Evolutionary conservation across 2,797 vertebrate species (phyloP), one percentile per base, ranked within the genome.

Genomic region (Cuniculus paca): DNA sequence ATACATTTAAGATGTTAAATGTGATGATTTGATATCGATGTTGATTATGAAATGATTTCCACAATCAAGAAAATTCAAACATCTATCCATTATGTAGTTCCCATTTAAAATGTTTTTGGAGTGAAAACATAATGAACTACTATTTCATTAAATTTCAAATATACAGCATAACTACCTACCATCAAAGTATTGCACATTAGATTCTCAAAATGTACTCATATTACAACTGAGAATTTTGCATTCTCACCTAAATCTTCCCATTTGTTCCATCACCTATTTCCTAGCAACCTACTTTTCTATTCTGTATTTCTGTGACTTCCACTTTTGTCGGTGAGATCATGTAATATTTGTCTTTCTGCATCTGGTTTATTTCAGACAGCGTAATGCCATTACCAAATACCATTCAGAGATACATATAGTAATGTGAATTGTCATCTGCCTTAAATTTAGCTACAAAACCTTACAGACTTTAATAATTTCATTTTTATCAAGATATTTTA

Each of bases 401-500:
- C 3, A 75, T 36, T 83, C 5, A 61, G n/a, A 82, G 60, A 10
- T 42, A 77, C 86, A 87, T 65, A 60, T 39, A 86, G 42, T 61
- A 36, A 68, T 45, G 1, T 16, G 31, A 28, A 94, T 45, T 45
- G 79, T 74, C 42, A 45, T 17, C 52, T 84, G 13, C 31, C 42
- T 68, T 20, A 78, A 54, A 87, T 50, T 7, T 39, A 70, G 16
- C 48, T 89, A 11, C 75, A 48, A 16, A 79, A n/a, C 50, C 8
- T 24, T 10, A 34, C 3, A 48, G 8, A 3, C 4, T 16, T 95
- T 80, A 61, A 61, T 24, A 14, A 70, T 80, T 75, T 95, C 42
- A 88, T 20, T 70, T 88, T 93, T 91, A 52, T 22, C 34, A 48
- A 52, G 10, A 5, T 50, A 91, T 45, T 82, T 93, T 79, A 58